Evolutionary conservation across 2,113 vertebrate species (phyloP).

Genomic region (Triplophysa tibetana): DNA sequence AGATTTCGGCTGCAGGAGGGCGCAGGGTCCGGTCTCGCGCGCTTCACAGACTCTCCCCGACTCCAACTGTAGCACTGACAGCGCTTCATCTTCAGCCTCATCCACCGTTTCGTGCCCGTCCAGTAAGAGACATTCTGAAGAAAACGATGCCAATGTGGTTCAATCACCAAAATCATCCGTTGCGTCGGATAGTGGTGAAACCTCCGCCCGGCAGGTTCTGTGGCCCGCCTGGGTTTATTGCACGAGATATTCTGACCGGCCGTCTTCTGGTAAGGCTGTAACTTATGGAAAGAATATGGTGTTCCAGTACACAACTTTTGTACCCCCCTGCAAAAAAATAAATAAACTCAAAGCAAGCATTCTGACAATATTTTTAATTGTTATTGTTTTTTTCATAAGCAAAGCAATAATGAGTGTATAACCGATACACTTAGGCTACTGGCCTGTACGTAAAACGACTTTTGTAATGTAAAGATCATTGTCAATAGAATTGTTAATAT

Average conservation of each 20-base stretch:
- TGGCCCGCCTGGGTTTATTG: constrained; percentile 98
- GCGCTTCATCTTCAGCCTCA: constrained; percentile 72
- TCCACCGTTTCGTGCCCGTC: constrained; percentile 56
- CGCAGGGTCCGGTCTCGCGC: constrained; percentile 67
- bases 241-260: constrained; percentile 92
- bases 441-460: too few species aligned
- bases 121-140: constrained; percentile 61
- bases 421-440: too few species aligned
- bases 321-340: too few species aligned
- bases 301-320: too few species aligned
- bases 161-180: constrained; percentile 72
- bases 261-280: constrained; percentile 89
- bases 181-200: constrained; percentile 74
- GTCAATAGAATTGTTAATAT: too few species aligned
- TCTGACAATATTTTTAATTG: too few species aligned
- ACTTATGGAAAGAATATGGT: too few species aligned
- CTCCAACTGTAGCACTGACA: constrained; percentile 78
- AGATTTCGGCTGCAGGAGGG: constrained; percentile 86
- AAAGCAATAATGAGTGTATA: too few species aligned
- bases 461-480: too few species aligned
- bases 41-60: constrained; percentile 69
- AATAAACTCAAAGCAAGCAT: too few species aligned
- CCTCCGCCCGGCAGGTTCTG: constrained; percentile 80
- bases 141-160: constrained; percentile 67
- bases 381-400: too few species aligned